A percentile compares a stretch with the other conserved stretches of the same genome.
phyloP scores from a whole-genome alignment of 2,113 vertebrate species.

The Pangasianodon gigas region DNA sequence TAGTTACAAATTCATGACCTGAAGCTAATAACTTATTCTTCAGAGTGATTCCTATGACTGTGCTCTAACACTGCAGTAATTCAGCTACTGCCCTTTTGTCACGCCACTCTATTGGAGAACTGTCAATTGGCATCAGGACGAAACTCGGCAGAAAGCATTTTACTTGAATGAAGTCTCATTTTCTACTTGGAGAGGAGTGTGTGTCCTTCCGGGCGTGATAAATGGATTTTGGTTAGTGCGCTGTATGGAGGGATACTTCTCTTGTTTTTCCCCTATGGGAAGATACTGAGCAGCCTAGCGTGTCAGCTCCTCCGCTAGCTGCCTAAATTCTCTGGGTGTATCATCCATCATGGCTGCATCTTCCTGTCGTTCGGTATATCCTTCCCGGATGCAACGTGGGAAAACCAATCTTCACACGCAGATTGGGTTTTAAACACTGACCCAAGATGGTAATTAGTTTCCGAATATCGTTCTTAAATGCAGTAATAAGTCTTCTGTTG shows the following conservation, averaged over 20 bases:
- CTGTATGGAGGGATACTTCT: not conserved
- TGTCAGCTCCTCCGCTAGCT: not conserved
- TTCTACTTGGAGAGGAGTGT: slow-evolving; percentile 3
- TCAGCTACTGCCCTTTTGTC: slow-evolving; percentile 44
- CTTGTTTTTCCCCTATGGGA: not conserved
- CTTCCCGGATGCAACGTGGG: not conserved
- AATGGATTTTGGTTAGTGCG: not conserved
- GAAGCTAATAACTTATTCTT: slow-evolving; percentile 25
- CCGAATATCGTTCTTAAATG: not conserved
- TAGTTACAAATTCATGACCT: slow-evolving; percentile 33
- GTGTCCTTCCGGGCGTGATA: not conserved
- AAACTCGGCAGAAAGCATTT: slow-evolving; percentile 6
- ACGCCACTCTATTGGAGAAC: slow-evolving; percentile 51
- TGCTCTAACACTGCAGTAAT: slow-evolving; percentile 8
- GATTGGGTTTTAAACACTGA: not conserved
- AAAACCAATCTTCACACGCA: not conserved
- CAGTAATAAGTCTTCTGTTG: not conserved
- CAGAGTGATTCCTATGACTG: not conserved
- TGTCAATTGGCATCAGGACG: slow-evolving; percentile 30
- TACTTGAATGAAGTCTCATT: slow-evolving; percentile 20
- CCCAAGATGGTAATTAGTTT: not conserved
- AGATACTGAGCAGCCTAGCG: not conserved
- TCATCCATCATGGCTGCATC: slow-evolving; percentile 20
- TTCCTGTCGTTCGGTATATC: not conserved
- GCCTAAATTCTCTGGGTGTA: not conserved